phyloP scores from a whole-genome alignment of 2,888 invertebrate species.

The Lithophane socia region DNA sequence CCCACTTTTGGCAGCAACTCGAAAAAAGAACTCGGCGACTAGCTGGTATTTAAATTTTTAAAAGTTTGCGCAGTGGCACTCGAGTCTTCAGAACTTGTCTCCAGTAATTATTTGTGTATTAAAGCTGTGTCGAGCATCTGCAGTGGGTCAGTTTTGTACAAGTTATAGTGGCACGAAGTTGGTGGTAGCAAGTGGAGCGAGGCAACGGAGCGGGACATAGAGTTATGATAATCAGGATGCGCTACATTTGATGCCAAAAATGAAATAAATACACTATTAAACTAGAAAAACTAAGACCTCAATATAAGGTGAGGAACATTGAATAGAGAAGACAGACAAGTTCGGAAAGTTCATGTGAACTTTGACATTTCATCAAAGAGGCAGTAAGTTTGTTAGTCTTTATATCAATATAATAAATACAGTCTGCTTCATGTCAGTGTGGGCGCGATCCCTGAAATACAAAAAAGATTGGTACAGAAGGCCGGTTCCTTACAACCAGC shows the following conservation, averaged over 20 bases:
- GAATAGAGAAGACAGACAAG: not conserved
- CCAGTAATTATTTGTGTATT: conserved; percentile 77
- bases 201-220: conserved; percentile 36
- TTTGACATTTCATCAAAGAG: conserved; percentile 24
- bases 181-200: conserved; percentile 62
- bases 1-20: conserved; percentile 48
- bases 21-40: conserved; percentile 45
- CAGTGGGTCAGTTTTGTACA: conserved; percentile 72
- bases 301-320: not conserved
- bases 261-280: not conserved
- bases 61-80: conserved; percentile 57
- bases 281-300: not conserved
- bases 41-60: conserved; percentile 53
- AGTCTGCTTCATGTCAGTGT: conserved; percentile 2
- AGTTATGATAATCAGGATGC: conserved; percentile 49
- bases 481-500: not conserved
- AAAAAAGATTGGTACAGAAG: conserved; percentile 2
- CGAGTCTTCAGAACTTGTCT: conserved; percentile 66
- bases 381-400: conserved; percentile 11
- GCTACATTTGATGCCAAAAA: conserved; percentile 19
- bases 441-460: conserved; percentile 9
- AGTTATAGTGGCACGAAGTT: conserved; percentile 69
- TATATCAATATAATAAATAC: conserved; percentile 29
- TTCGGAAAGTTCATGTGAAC: too few relatives aligned
- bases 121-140: conserved; percentile 68